phyloP scores from a whole-genome alignment of 2,113 vertebrate species.

The Python bivittatus region DNA sequence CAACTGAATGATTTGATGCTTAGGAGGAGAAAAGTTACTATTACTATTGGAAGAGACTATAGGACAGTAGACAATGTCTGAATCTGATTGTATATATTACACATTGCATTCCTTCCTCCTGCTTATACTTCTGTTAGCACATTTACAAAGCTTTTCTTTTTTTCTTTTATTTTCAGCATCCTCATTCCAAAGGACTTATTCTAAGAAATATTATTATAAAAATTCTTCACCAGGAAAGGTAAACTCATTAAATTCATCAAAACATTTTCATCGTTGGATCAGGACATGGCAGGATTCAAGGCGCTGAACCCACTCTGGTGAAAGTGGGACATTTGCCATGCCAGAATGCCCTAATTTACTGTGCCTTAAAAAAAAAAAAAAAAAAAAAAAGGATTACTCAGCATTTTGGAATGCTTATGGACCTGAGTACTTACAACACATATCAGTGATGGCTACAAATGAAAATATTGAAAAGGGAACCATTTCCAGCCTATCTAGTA shows the following conservation, averaged over 20 bases:
- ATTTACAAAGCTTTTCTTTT: conserved; percentile 44
- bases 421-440: conserved; percentile 64
- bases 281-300: conserved; percentile 80
- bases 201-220: conserved; percentile 85
- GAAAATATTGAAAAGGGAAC: conserved; percentile 57
- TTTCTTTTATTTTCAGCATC: conserved; percentile 81
- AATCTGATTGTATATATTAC: neutral
- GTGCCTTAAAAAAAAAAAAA: conserved; percentile 78
- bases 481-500: conserved; percentile 74
- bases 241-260: conserved; percentile 76
- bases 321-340: conserved; percentile 71
- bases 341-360: conserved; percentile 81
- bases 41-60: neutral
- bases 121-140: neutral
- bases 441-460: conserved; percentile 64
- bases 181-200: conserved; percentile 87
- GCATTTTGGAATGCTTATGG: conserved; percentile 67
- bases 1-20: neutral
- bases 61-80: neutral
- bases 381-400: conserved; percentile 70
- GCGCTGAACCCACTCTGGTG: conserved; percentile 78
- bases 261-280: conserved; percentile 82
- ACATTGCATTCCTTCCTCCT: neutral
- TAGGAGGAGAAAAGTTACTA: neutral
- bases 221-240: conserved; percentile 82